Conservation (phyloP, 2,113 vertebrate species). For the Semnopithecus entellus region DNA sequence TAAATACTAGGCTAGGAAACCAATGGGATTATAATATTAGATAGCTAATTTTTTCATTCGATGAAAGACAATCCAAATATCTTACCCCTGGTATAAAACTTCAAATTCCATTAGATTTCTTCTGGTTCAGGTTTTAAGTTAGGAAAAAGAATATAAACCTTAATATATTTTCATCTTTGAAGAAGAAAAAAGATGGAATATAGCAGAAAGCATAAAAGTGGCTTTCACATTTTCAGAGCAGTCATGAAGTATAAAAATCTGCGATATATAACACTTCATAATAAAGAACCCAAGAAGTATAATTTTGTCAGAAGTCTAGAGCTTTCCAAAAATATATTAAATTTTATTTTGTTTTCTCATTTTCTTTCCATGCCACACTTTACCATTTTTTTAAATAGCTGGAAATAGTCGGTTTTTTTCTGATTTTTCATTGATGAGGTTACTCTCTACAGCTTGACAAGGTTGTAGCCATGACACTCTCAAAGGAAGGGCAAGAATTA, state of each 20-base stretch:
- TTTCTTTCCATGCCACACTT: not conserved
- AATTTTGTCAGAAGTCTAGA: not conserved
- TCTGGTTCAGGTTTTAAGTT: conserved; percentile 43
- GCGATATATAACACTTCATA: not conserved
- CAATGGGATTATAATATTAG: not conserved
- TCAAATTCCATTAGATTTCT: conserved; percentile 54
- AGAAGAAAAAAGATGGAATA: conserved; percentile 26
- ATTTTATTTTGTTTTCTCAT: not conserved
- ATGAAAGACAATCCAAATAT: conserved; percentile 46
- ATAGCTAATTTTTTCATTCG: conserved; percentile 3
- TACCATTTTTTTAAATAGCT: not conserved
- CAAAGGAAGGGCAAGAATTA: not conserved
- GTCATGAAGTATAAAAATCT: not conserved
- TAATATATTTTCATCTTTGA: conserved; percentile 51
- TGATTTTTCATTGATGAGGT: not conserved
- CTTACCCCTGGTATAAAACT: conserved; percentile 25
- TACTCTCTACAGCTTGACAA: not conserved
- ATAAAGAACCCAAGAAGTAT: not conserved
- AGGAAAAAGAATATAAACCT: conserved; percentile 35
- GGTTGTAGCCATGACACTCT: not conserved
- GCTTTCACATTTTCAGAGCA: conserved; percentile 47
- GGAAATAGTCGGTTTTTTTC: not conserved
- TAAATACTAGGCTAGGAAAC: not conserved
- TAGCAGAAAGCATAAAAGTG: conserved; percentile 10
- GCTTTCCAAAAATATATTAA: not conserved